Evolutionary conservation across 2,797 vertebrate species (phyloP), one percentile per base, ranked within the genome.

Genomic region (Pangasius krempfi): DNA sequence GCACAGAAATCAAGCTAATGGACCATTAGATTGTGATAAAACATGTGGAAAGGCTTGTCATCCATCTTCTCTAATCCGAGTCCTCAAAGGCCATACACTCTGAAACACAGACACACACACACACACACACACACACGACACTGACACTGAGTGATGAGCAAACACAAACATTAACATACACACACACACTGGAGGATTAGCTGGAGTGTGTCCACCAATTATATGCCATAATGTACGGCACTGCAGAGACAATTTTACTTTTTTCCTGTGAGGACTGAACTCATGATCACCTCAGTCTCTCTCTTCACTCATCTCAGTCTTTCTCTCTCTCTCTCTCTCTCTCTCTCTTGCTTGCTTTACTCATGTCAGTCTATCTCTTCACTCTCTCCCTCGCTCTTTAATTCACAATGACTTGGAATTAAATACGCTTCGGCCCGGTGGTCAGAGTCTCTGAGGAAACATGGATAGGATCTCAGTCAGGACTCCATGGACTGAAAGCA

Each of bases 391-490:
- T 62, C 22, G 62, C 33, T 7, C 20, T 82, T 13, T 81, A 37
- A 22, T 62, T 64, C 81, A 89, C 72, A 79, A 40, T 78, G 82
- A 27, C 22, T 66, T 87, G 91, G 95, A 96, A 96, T 95, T 95
- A 94, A 96, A 96, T 95, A 95, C 95, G 94, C 95, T 94, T 92
- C 90, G 93, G 96, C 95, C 95, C 92, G 93, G 94, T 88, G 91
- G 94, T 94, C 93, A 87, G 87, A 80, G 94, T 96, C 96, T 95
- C 96, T 86, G 90, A 94, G 95, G 95, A 95, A 95, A 86, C 62
- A 93, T 92, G 95, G 95, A 95, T 95, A 95, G 94, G 93, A 96
- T 96, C 96, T 94, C 91, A 94, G 93, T 94, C 92, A 93, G 89
- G 87, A 78, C 92, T 95, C 95, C 93, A 94, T 93, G 70, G 94